These are phyloP conservation scores for Leptocoma aspasia DNA, from an alignment of 2,113 vertebrate species.

Conservation along the genomic window DNA sequence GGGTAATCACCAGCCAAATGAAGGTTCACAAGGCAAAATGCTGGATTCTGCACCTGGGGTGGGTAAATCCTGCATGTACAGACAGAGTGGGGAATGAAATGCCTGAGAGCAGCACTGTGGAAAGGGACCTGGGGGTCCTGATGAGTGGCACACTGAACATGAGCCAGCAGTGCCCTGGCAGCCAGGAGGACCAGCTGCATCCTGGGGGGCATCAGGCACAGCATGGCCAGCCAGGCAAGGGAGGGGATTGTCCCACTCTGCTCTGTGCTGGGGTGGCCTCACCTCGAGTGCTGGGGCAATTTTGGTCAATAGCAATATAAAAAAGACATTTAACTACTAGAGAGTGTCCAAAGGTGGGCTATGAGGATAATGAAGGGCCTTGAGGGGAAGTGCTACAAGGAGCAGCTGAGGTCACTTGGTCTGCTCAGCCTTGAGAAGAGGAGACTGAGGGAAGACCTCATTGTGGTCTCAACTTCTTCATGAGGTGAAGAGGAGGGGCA, in stretches of 20 bases:
- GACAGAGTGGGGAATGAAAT: not conserved
- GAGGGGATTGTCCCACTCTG: not conserved
- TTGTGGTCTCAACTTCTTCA: rapidly evolving
- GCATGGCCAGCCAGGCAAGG: rapidly evolving
- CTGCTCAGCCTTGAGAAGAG: not conserved
- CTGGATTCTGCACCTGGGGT: not conserved
- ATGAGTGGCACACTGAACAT: rapidly evolving
- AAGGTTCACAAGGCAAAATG: not conserved
- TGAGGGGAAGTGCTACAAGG: rapidly evolving
- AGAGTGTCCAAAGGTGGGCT: not conserved
- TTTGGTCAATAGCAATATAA: not conserved
- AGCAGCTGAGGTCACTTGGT: not conserved
- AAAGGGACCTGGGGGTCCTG: not conserved
- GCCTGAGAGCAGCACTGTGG: not conserved
- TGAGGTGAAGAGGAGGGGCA: not conserved
- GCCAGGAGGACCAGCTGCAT: rapidly evolving
- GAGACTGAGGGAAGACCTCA: not conserved
- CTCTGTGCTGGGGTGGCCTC: rapidly evolving
- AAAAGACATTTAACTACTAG: not conserved
- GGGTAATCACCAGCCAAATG: not conserved
- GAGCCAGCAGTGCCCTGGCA: not conserved
- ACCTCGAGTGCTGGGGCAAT: rapidly evolving
- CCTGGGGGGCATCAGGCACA: not conserved
- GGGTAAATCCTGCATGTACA: not conserved
- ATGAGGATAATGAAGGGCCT: not conserved